A percentile compares a stretch with the other conserved stretches of the same genome.
phyloP scores from a whole-genome alignment of 2,797 vertebrate genomes.

The Synanceia verrucosa region DNA sequence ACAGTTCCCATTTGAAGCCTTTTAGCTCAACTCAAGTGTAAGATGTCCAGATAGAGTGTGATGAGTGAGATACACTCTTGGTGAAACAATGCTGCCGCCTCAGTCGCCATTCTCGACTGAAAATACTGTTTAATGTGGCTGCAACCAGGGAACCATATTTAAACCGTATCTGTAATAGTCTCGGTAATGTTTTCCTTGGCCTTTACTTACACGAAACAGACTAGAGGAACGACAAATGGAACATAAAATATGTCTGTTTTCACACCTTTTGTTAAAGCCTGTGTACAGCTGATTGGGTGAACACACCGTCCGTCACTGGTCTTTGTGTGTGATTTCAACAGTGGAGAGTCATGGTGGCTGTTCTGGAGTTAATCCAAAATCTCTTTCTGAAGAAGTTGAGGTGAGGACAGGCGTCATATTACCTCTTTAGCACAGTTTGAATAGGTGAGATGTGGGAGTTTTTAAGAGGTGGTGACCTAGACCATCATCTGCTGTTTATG shows the following conservation, averaged over 20 bases:
- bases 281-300: slow-evolving; percentile 19
- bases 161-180: slow-evolving; percentile 44
- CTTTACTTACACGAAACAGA: slow-evolving; percentile 40
- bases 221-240: slow-evolving; percentile 22
- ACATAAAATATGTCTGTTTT: slow-evolving; percentile 28
- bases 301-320: background rate
- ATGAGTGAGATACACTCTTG: slow-evolving; percentile 60
- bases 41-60: slow-evolving; percentile 58
- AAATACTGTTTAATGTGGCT: slow-evolving; percentile 61
- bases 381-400: background rate
- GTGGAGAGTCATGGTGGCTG: slow-evolving; percentile 2
- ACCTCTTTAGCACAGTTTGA: background rate
- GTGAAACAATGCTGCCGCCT: slow-evolving; percentile 46
- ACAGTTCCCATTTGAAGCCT: slow-evolving; percentile 56
- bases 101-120: slow-evolving; percentile 49
- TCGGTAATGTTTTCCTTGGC: slow-evolving; percentile 67
- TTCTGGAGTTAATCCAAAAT: slow-evolving; percentile 6
- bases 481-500: background rate
- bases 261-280: slow-evolving; percentile 10
- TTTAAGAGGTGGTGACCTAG: background rate
- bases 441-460: background rate
- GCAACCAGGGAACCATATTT: slow-evolving; percentile 34
- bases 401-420: background rate
- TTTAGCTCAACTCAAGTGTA: slow-evolving; percentile 60
- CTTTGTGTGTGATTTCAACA: slow-evolving; percentile 18